Percentiles rank a stretch among this genome's conserved stretches.
Conservation (phyloP, 2,113 vertebrate species). For the Upupa epops region DNA sequence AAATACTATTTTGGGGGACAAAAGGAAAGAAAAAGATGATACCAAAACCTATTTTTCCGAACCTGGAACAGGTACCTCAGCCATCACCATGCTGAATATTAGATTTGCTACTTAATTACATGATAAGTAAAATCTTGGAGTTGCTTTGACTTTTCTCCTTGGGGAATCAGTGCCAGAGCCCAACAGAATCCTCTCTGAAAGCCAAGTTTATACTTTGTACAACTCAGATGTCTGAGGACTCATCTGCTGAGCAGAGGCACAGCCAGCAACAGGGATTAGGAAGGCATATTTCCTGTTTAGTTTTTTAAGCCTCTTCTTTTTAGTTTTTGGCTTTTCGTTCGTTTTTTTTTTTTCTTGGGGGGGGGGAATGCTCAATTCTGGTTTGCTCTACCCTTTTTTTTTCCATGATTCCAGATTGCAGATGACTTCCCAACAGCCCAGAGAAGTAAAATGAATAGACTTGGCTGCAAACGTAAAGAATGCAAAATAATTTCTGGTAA, state of each 20-base stretch:
- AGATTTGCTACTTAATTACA: background rate
- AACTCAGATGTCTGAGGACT: background rate
- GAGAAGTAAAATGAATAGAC: background rate
- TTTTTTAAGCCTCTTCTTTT: background rate
- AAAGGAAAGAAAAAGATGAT: no score
- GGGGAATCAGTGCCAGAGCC: background rate
- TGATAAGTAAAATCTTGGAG: background rate
- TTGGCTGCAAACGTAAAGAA: no score
- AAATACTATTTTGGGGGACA: no score
- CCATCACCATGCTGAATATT: background rate
- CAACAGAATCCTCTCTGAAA: background rate
- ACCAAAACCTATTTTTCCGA: no score
- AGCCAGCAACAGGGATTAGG: background rate
- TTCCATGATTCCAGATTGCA: background rate
- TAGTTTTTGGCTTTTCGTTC: no score
- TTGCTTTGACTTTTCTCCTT: background rate
- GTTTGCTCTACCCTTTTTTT: background rate
- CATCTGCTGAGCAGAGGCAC: background rate
- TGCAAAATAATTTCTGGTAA: background rate
- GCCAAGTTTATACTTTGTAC: background rate
- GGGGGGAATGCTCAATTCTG: background rate
- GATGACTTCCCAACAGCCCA: background rate
- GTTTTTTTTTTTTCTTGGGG: no score
- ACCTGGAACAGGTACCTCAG: background rate
- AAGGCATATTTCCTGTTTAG: constrained; percentile 48